Evolutionary conservation across 23 tunicate genomes (phyloP).

Genomic region (Aplidium turbinatum): DNA sequence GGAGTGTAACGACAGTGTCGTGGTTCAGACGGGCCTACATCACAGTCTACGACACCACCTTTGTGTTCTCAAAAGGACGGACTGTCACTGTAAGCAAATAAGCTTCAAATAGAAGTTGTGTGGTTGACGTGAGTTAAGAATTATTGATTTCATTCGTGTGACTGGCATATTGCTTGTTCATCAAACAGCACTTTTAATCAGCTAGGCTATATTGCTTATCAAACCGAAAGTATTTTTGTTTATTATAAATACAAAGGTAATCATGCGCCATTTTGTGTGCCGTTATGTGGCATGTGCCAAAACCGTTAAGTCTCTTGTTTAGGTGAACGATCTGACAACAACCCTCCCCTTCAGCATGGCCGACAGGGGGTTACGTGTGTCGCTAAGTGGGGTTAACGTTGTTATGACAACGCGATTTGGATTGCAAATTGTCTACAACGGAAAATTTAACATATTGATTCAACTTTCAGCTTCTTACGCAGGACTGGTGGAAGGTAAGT

Average conservation of each 20-base stretch:
- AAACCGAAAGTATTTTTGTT: too few species aligned
- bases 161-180: too few species aligned
- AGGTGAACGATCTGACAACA: slow-evolving; percentile 18
- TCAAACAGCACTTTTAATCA: too few species aligned
- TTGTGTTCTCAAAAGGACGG: slow-evolving; percentile 3
- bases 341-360: slow-evolving; percentile 9
- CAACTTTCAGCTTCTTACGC: slow-evolving; percentile 12
- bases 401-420: slow-evolving; percentile 21
- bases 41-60: not conserved
- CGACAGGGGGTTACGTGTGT: not conserved
- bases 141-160: too few species aligned
- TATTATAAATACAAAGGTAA: too few species aligned
- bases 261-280: too few species aligned
- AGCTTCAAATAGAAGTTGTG: too few species aligned
- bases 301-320: too few species aligned
- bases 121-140: too few species aligned
- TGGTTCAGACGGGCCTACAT: slow-evolving; percentile 31
- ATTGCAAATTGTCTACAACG: slow-evolving; percentile 12
- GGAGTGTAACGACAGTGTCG: slow-evolving; percentile 1
- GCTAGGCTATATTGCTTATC: too few species aligned
- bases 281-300: too few species aligned
- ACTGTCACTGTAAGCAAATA: slow-evolving; percentile 6
- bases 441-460: not conserved
- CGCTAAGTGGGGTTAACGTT: slow-evolving; percentile 7
- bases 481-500: slow-evolving; percentile 1